A percentile compares a stretch with the other conserved stretches of the same genome.
Conservation (phyloP, 2,797 vertebrate species). For the Poecilia velifera region DNA sequence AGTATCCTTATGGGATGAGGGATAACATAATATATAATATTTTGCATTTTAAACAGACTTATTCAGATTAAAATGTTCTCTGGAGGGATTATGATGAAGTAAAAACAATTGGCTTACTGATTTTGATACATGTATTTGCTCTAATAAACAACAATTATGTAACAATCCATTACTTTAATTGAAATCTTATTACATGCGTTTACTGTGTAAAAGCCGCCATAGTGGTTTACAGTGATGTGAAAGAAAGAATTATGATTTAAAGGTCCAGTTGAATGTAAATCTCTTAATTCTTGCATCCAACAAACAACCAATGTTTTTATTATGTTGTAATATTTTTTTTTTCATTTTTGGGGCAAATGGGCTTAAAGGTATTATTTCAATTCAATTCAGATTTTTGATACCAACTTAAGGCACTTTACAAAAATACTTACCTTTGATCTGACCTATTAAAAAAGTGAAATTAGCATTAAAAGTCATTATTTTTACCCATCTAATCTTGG, state of each 20-base stretch:
- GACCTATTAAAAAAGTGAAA: not conserved
- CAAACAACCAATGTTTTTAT: not conserved
- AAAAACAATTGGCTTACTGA: not conserved
- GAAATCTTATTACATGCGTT: not conserved
- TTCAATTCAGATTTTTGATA: not conserved
- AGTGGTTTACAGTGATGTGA: not conserved
- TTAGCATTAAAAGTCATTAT: not conserved
- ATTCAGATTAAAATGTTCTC: not conserved
- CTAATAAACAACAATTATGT: too few relatives aligned
- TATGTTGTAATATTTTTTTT: too few relatives aligned
- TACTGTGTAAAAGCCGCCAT: not conserved
- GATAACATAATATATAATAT: not conserved
- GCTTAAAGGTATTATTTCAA: not conserved
- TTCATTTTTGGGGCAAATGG: not conserved
- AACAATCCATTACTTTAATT: not conserved
- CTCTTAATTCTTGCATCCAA: not conserved
- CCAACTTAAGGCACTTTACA: not conserved
- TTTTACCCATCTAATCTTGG: not conserved
- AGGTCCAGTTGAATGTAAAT: not conserved
- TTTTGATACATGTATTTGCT: not conserved
- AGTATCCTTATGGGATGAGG: too few relatives aligned
- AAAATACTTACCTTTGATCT: not conserved
- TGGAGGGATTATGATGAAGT: conserved; percentile 8
- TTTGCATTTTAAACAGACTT: not conserved
- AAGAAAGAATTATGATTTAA: not conserved